Conservation (phyloP, 2,888 invertebrate species). For the Myathropa florea region DNA sequence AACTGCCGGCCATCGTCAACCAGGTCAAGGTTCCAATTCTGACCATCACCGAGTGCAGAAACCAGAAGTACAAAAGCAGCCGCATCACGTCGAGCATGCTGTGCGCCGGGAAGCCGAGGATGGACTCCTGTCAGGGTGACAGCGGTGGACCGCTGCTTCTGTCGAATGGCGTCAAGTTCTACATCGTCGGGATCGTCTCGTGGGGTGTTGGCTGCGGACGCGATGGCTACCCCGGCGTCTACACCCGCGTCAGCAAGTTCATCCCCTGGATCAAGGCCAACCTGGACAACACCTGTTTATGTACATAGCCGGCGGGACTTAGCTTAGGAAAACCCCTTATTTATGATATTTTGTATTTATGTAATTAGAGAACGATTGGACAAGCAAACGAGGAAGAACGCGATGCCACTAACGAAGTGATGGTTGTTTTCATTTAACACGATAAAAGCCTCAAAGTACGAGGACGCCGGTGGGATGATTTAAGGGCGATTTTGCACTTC, state of each 20-base stretch:
- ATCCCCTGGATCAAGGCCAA: slow-evolving; percentile 88
- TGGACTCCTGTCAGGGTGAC: slow-evolving; percentile 94
- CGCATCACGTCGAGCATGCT: slow-evolving; percentile 92
- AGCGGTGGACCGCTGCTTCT: slow-evolving; percentile 92
- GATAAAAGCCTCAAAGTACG: no score
- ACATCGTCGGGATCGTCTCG: slow-evolving; percentile 91
- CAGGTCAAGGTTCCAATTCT: slow-evolving; percentile 93
- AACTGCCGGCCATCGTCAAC: slow-evolving; percentile 89
- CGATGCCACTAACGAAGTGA: background rate
- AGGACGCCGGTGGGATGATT: no score
- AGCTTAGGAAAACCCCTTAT: slow-evolving; percentile 27
- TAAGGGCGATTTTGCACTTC: no score
- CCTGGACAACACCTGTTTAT: slow-evolving; percentile 88
- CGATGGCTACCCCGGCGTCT: slow-evolving; percentile 82
- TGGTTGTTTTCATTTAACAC: background rate
- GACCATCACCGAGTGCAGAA: slow-evolving; percentile 88
- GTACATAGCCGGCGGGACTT: slow-evolving; percentile 78
- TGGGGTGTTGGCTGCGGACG: slow-evolving; percentile 87
- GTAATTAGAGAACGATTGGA: slow-evolving; percentile 31
- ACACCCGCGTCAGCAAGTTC: slow-evolving; percentile 81
- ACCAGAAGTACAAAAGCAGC: slow-evolving; percentile 91
- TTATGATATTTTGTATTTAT: slow-evolving; percentile 49
- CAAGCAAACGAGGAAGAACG: background rate
- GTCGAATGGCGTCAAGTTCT: slow-evolving; percentile 88
- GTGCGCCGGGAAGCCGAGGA: slow-evolving; percentile 90